Base-by-base conservation (phyloP, 2,888 invertebrate species). In the Hirudinaria manillensis region DNA sequence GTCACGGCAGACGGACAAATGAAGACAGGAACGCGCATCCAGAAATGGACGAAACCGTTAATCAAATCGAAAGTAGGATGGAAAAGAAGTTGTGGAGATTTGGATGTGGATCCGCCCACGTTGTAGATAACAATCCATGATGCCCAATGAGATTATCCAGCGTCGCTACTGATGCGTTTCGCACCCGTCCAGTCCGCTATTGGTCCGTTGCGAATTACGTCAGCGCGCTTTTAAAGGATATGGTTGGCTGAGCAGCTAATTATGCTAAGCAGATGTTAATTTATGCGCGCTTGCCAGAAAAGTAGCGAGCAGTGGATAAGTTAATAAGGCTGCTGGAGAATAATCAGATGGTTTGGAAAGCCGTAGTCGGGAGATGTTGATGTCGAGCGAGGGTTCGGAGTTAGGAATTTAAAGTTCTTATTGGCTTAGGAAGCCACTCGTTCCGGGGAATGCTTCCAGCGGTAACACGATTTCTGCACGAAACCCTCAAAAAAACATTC, bases 171-270 rank as follows among this genome's bases (percentile, higher is more conserved):
- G 72, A 72, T 72, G 72, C 72, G 72, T 72, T 53, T 51, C 72
- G 27, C 51, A 45, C 51, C 55, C 72, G 53, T 51, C 72, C 72
- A 72, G 45, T 34, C 53, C 34, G 24, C 72, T 72, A 72, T 72
- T 72, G 72, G 72, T 53, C 72, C 72, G 72, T 72, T 72, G 72
- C 72, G 72, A 34, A 72, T 72, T 72, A 72, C 72, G 53, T 55
- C 53, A 55, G 53, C 51, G 55, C 51, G 4, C 51, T 72, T 55
- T 38, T 70, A 21, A 72, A n/a, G 45, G 72, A 61, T 53, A 72
- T 55, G 72, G 72, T 72, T 72, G 72, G 72, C 34, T 55, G 72
- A 34, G 53, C 72, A 53, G 34, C 51, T 55, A 53, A 72, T 55
- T 72, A 72, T 72, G 72, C 29, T 72, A 72, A 72, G 45, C 32